Base-by-base conservation (phyloP, 2,113 vertebrate genomes). In the Coreoperca whiteheadi region DNA sequence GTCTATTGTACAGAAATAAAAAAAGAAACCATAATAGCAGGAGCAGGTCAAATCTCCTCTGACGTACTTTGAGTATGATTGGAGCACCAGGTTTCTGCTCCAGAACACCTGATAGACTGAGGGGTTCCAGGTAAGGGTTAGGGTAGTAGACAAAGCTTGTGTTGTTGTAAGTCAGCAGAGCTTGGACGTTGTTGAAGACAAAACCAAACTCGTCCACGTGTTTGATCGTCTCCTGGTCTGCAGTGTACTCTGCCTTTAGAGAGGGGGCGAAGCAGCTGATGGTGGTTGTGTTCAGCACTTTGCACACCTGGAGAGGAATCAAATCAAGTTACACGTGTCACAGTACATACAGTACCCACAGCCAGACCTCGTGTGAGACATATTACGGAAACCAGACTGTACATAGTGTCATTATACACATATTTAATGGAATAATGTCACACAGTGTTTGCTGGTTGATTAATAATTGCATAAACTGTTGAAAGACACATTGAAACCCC, bases 41-140 rank as follows among this genome's bases (percentile, higher is more conserved):
- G 6, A 28, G 60, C 46, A 53, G 21, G 28, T 79, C 14, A 65
- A 7, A n/a, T 56, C n/a, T 73, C 25, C 21, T 39, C 14, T 18
- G 14, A 88, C 87, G 54, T 95, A 98, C 98, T 96, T 99, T 99
- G 84, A 99, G 95, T 82, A 99, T 99, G 91, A 99, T 99, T 68
- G 98, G 98, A 0, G 98, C 97, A 0, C 98, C 98, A 0, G 98
- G 98, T 87, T 99, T 99, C 94, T 99, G 98, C 91, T 99, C 97
- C 95, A 99, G 93, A 48, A 99, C 90, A 0, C 98, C 98, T 0
- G 92, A 95, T 0, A 96, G 93, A 89, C 98, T 99, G 81, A 99
- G 96, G n/a, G 97, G 96, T 23, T 99, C 98, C 9, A 99, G 97
- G 11, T 96, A 97, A 0, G 98, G 98, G 91, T 99, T 97, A 79